Percentiles rank a stretch among this genome's conserved stretches.
phyloP scores from a whole-genome alignment of 2,113 vertebrate species.

The Lichenostomus cassidix region DNA sequence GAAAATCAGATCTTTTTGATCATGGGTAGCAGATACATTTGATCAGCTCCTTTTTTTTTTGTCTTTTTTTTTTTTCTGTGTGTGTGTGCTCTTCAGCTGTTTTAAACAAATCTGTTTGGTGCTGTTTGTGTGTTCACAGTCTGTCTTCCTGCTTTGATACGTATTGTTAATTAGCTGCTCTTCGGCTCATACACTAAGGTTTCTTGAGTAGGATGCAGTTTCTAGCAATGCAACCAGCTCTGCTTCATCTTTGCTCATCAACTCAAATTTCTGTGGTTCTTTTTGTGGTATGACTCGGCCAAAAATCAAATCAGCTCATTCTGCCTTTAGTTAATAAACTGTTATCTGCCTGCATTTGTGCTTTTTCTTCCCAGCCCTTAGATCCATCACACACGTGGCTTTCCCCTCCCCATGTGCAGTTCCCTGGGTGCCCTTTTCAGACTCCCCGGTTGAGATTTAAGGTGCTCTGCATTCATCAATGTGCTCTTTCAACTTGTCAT shows the following conservation, averaged over 20 bases:
- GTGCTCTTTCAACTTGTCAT: not conserved
- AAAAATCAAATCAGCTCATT: not conserved
- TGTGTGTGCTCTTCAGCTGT: not conserved
- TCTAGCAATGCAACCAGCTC: not conserved
- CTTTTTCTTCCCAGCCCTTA: not conserved
- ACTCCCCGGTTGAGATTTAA: not conserved
- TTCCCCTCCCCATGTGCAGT: not conserved
- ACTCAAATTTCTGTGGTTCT: not conserved
- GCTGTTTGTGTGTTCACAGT: conserved; percentile 17
- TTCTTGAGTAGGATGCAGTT: not conserved
- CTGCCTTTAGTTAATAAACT: not conserved
- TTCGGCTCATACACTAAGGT: not conserved
- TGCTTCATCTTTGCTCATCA: not conserved
- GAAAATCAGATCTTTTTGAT: conserved; percentile 35
- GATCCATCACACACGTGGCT: rapidly evolving
- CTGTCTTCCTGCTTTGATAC: conserved; percentile 18
- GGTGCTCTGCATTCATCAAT: not conserved
- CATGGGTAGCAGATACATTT: conserved; percentile 22
- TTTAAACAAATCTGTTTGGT: conserved; percentile 35
- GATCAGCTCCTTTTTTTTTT: not conserved
- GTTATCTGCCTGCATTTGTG: not conserved
- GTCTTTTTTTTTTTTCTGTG: not conserved
- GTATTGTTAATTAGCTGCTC: conserved; percentile 52
- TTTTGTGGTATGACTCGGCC: not conserved
- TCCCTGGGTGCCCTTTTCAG: not conserved